Base-by-base conservation (phyloP, 2,888 invertebrate genomes). In the Corbicula japonica region DNA sequence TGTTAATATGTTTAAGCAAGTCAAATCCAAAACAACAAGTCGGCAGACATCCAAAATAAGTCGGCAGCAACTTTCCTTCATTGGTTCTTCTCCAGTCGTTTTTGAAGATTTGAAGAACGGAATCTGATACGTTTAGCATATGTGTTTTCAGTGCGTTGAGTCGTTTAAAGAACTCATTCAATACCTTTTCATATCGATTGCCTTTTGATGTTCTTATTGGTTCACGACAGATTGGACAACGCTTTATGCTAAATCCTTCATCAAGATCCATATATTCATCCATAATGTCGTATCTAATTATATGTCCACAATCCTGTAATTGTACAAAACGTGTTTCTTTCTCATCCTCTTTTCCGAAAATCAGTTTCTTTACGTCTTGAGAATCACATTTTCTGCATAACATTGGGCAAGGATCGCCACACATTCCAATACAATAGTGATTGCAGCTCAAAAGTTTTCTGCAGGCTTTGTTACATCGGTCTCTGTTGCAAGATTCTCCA, bases 381-480 rank as follows among this genome's bases (percentile, higher is more conserved):
- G 85, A 60, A 58, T 95, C 87, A 93, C 96, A 96, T 21, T 90
- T 60, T 32, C 94, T 92, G 93, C 96, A 96, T 65, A 95, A 87
- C 35, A 92, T 92, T 21, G 96, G 96, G 91, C 96, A 96, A 12
- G 94, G 96, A 92, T 96, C 96, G 18, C 96, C 96, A 93, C 96
- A 96, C 63, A 96, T 94, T 18, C 96, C 96, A 89, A 95, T 94
- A 93, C 96, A 90, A 8, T 15, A 34, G 69, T 89, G 90, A 6
- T 75, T 73, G 76, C 89, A 89, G 2, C 21, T 34, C 1, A 88
- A 65, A 28, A 23, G n/a, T 58, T 82, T 65, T 10, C 41, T 41
- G 61, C 90, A 90, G n/a, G 77, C 76, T n/a, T 66, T 46, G 70
- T 87, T 60, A 65, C 85, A 90, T 30, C 88, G 87, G 2, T 75